Evolutionary conservation across 2,113 vertebrate genomes (phyloP), one percentile per base, ranked within the genome.

Genomic region (Caranx melampygus): DNA sequence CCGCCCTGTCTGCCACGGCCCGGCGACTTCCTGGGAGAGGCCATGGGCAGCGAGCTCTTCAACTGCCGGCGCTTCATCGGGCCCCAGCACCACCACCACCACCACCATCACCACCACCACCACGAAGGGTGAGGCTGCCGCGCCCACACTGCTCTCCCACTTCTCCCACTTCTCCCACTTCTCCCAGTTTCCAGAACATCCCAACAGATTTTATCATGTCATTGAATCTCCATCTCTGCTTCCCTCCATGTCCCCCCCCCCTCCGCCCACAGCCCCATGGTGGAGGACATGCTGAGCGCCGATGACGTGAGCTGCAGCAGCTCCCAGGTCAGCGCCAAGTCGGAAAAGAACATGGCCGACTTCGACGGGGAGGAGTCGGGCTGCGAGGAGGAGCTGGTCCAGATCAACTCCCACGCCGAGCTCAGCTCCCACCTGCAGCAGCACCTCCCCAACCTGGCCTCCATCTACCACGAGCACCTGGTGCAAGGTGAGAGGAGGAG

Each of bases 321-420:
- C 91, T 99, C 98, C 33, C 98, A 99, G 95, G 97, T 99, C 92
- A 99, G 98, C 89, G 98, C 98, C 88, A 99, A 99, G 93, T 99
- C 98, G 0, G 98, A 99, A 94, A 99, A 99, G 93, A 99, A 99
- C 83, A 99, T 99, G 98, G 98, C 98, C 11, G 98, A 99, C 93
- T 99, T 99, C 78, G 98, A 99, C 74, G 98, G 98, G 3, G 98
- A 99, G 79, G 98, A 99, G 88, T 99, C 98, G 20, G 98, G 98
- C 78, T 99, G 98, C 61, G 98, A 99, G 93, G 98, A 99, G 90
- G 98, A 99, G 81, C 95, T 99, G 31, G 98, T 98, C 40, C 97
- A 99, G 89, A 99, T 99, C 78, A 99, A 99, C 91, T 99, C 98
- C 11, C 98, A 99, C 57, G 98, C 98, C 8, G 98, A 99, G 88